These are phyloP conservation scores for Melinaea marsaeus DNA, from an alignment of 2,888 invertebrate species.

Conservation along the genomic window DNA sequence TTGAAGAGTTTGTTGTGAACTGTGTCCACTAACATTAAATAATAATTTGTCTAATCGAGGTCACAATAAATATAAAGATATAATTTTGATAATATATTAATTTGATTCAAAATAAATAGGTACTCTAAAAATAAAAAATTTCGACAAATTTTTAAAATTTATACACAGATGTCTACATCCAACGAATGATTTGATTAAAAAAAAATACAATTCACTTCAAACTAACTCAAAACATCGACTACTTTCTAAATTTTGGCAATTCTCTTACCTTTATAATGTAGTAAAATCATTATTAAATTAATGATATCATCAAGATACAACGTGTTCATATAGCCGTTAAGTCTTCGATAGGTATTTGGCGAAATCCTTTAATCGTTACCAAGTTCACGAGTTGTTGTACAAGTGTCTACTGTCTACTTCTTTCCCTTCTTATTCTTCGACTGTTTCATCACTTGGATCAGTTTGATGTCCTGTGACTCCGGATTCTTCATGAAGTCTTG, in stretches of 20 bases:
- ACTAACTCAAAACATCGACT: too few species aligned
- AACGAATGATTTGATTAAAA: too few species aligned
- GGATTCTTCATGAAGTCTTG: conserved; percentile 58
- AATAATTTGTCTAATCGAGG: not conserved
- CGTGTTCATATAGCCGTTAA: too few species aligned
- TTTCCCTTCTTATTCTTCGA: conserved; percentile 44
- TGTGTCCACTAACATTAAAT: not conserved
- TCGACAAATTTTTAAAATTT: too few species aligned
- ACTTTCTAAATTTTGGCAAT: too few species aligned
- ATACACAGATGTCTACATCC: too few species aligned
- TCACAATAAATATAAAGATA: not conserved
- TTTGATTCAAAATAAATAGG: conserved; percentile 17
- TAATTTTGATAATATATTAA: conserved; percentile 4
- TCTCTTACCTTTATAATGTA: too few species aligned
- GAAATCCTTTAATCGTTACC: not conserved
- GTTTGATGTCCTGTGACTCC: conserved; percentile 57
- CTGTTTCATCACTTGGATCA: conserved; percentile 63
- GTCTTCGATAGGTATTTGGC: too few species aligned
- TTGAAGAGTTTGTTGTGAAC: not conserved
- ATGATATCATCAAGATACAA: too few species aligned
- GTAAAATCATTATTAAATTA: too few species aligned
- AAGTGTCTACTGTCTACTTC: conserved; percentile 37
- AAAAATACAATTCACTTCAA: too few species aligned
- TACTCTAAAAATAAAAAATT: conserved; percentile 12
- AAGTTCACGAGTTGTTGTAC: not conserved